Evolutionary conservation across 2,113 vertebrate genomes (phyloP), one percentile per base, ranked within the genome.

Genomic region (Dasyurus viverrinus): DNA sequence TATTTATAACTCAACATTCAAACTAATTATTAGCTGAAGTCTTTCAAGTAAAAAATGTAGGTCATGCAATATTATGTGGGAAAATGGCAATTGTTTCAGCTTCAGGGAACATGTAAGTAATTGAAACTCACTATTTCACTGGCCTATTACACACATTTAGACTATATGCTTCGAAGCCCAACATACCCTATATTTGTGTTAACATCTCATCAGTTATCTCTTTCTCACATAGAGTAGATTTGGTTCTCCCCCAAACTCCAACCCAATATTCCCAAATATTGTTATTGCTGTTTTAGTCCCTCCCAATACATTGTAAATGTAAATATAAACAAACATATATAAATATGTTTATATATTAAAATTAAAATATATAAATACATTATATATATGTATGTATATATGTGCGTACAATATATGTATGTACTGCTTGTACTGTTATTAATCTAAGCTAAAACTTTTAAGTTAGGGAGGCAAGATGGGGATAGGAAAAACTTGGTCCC

Each of bases 31-130:
- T 98, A 98, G 97, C 97, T 98, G 97, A 97, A 98, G 97, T 96
- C 97, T 98, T 99, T 98, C 98, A 98, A 98, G 98, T 98, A 92
- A 98, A 98, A 84, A 98, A 99, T 98, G 98, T 98, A 98, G 98
- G 98, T 98, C 98, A 98, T 93, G 96, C 94, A 95, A 95, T 97
- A 95, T 98, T 96, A 97, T 84, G 96, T 89, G 97, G 97, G 97
- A 97, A 98, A 98, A 98, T 95, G 95, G 97, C 98, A 96, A 98
- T 96, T 98, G 98, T 98, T 98, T 98, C 97, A 96, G 97, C 98
- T 98, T 97, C 97, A 94, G 95, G 96, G 98, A 97, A 96, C 46
- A 47, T 93, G 89, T 92, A 97, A 97, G 93, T 97, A 98, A 98
- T 93, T 93, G 97, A 97, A 96, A 96, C 93, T 97, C 90, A 50